A percentile compares a stretch with the other conserved stretches of the same genome.
These are phyloP conservation scores for Enteromius treurensis DNA, from an alignment of 2,797 vertebrate genomes.

Conservation along the genomic window DNA sequence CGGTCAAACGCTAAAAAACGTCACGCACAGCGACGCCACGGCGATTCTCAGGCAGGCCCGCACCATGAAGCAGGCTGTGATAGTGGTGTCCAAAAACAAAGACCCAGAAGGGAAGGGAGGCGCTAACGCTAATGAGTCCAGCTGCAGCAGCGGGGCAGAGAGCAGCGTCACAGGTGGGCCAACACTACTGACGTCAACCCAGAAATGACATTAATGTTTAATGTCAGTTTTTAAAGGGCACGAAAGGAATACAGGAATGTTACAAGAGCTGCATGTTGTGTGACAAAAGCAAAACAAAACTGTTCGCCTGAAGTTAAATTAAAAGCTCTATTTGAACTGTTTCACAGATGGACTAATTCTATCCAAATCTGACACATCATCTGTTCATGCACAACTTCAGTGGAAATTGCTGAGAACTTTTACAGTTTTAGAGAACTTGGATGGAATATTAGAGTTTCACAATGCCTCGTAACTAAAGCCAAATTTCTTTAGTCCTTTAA, in stretches of 20 bases:
- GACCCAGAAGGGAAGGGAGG: conserved; percentile 59
- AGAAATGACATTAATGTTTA: neutral
- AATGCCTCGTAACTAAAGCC: neutral
- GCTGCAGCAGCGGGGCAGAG: conserved; percentile 47
- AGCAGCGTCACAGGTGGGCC: conserved; percentile 51
- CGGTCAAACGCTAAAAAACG: conserved; percentile 85
- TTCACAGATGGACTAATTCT: conserved; percentile 8
- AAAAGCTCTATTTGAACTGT: neutral
- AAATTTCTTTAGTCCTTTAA: neutral
- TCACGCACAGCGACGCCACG: conserved; percentile 83
- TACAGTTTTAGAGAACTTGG: neutral
- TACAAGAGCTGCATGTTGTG: neutral
- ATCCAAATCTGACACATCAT: neutral
- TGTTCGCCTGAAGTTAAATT: neutral
- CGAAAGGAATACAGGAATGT: neutral
- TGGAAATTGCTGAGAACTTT: neutral
- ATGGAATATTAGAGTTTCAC: neutral
- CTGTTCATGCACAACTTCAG: neutral
- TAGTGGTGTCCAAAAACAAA: conserved; percentile 83
- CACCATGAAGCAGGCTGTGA: conserved; percentile 82
- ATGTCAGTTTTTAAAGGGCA: neutral
- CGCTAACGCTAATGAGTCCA: conserved; percentile 37
- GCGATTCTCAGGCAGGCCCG: conserved; percentile 85
- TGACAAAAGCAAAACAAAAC: neutral
- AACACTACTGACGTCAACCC: neutral